phyloP scores from a whole-genome alignment of 92 coral and sea anemone species.

The Epizoanthus scotinus region DNA sequence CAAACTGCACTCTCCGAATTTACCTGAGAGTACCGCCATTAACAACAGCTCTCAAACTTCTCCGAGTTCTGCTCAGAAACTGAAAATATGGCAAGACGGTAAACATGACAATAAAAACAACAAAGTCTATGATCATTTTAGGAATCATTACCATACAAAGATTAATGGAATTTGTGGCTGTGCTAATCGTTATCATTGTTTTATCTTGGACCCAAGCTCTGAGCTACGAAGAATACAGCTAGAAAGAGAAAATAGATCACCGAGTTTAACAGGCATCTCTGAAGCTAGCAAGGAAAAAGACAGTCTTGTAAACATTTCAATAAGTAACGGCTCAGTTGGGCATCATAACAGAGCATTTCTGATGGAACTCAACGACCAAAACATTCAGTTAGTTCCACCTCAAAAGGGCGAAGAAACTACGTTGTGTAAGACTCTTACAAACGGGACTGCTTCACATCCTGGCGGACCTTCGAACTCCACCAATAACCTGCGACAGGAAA shows the following conservation, averaged over 20 bases:
- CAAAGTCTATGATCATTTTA: background rate
- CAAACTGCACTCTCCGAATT: background rate
- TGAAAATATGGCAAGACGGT: background rate
- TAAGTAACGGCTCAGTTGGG: background rate
- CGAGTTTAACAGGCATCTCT: background rate
- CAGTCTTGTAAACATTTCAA: background rate
- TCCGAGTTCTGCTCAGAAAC: background rate
- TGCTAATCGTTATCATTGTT: background rate
- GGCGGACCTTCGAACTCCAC: background rate
- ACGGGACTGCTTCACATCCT: background rate
- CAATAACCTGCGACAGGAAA: background rate
- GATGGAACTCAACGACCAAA: background rate
- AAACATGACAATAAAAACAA: background rate
- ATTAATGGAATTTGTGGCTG: background rate
- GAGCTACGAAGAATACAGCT: conserved; percentile 37
- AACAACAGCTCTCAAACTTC: background rate
- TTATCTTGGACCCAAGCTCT: conserved; percentile 16
- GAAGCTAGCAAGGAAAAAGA: conserved; percentile 4
- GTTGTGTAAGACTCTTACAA: background rate
- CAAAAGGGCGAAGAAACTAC: background rate
- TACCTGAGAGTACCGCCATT: background rate
- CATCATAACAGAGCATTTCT: conserved; percentile 24
- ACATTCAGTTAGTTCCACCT: conserved; percentile 26
- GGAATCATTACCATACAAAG: background rate
- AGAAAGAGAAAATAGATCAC: background rate